A percentile compares a stretch with the other conserved stretches of the same genome.
Conservation (phyloP, 2,888 invertebrate genomes). For the Doris montereyensis region DNA sequence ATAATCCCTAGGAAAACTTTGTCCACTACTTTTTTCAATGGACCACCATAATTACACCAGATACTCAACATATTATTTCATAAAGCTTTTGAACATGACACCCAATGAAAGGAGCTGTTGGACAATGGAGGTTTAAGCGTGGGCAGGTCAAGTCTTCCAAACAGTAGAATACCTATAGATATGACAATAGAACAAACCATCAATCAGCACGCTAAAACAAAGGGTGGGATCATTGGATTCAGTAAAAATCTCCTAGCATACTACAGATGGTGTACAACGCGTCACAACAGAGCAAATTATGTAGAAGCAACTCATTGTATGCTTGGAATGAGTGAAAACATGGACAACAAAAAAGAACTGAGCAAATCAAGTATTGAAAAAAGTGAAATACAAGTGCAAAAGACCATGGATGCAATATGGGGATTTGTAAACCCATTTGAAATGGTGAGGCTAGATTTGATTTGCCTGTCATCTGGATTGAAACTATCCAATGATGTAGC, state of each 20-base stretch:
- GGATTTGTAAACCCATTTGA: neutral
- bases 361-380: neutral
- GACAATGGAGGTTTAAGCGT: neutral
- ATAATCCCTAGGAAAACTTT: neutral
- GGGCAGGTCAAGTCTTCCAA: neutral
- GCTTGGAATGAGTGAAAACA: neutral
- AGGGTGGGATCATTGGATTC: neutral
- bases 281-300: neutral
- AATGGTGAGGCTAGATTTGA: neutral
- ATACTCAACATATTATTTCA: neutral
- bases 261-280: neutral
- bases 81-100: neutral
- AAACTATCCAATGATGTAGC: neutral
- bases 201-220: neutral
- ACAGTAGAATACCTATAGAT: neutral
- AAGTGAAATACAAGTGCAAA: neutral
- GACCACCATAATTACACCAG: neutral
- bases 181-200: neutral
- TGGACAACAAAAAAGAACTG: neutral
- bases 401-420: neutral
- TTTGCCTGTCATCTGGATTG: neutral
- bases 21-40: neutral
- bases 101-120: neutral
- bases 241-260: neutral
- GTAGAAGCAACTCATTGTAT: neutral